Evolutionary conservation across 2,888 invertebrate genomes (phyloP), one percentile per base, ranked within the genome.

Genomic region (Pegoplata infirma): DNA sequence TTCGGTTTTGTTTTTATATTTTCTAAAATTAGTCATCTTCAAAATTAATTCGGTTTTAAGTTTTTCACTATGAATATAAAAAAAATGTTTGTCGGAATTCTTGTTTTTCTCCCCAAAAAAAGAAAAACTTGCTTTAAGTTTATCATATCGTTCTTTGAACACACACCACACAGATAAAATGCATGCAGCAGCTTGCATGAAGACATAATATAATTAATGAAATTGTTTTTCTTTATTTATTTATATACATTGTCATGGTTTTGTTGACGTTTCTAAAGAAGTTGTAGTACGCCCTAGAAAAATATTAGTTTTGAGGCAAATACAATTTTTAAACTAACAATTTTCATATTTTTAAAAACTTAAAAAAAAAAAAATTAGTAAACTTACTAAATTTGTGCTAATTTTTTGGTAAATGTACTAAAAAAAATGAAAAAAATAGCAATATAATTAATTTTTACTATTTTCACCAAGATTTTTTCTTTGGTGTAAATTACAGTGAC

Each of bases 21-120:
- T 12, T 61, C 61, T 61, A 25, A 63, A 49, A 63, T 63, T 63
- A 63, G 63, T 63, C 63, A 63, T 63, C 49, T 19, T 32, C 49
- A 49, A 32, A 14, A 63, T 36, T 23, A 51, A 19, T 49, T 63
- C 21, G 46, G 2, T 67, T 23, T 71, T 17, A 51, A 53, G 58
- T 63, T 67, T 56, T 23, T 64, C 32, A 19, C 3, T 40, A 12
- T 14, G 12, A 19, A n/a, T 28, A 14, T 14, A 32, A 25, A n/a
- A 14, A 51, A 21, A 19, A 47, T 23, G 19, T 40, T 19, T 12
- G 44, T 64, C 36, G 63, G 7, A 64, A 21, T 56, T n/a, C n/a
- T n/a, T n/a, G n/a, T n/a, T 17, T 21, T 56, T 12, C 8, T 47
- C 32, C 56, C 56, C 36, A 28, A 28, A 61, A 44, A 23, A 58